Evolutionary conservation across 2,797 vertebrate genomes (phyloP).

Genomic region (Protosalanx chinensis): DNA sequence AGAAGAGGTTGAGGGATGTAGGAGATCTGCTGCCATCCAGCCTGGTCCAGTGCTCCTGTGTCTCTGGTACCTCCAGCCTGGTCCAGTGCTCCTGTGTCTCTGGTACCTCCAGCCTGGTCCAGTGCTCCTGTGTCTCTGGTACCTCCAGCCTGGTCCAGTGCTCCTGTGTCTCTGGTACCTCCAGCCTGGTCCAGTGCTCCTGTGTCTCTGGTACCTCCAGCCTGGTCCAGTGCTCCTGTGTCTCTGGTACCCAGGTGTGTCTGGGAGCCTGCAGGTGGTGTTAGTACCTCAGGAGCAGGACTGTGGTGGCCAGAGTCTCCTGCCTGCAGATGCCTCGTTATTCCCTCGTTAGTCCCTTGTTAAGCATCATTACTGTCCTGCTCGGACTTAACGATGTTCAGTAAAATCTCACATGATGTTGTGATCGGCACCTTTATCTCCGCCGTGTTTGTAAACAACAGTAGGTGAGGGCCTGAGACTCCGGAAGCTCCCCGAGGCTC

Average conservation of each 20-base stretch:
- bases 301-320: slow-evolving; percentile 3
- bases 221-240: slow-evolving; percentile 44
- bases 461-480: too few relatives aligned
- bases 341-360: not conserved
- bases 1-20: slow-evolving; percentile 65
- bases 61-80: slow-evolving; percentile 11
- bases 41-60: slow-evolving; percentile 45
- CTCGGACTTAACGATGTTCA: not conserved
- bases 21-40: slow-evolving; percentile 47
- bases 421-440: not conserved
- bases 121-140: slow-evolving; percentile 60
- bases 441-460: too few relatives aligned
- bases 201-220: slow-evolving; percentile 53
- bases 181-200: slow-evolving; percentile 36
- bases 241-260: slow-evolving; percentile 59
- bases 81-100: slow-evolving; percentile 51
- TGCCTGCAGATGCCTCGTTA: not conserved
- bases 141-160: slow-evolving; percentile 27
- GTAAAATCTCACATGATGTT: not conserved
- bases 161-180: slow-evolving; percentile 61
- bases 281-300: slow-evolving; percentile 19
- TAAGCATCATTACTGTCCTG: not conserved
- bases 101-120: slow-evolving; percentile 45
- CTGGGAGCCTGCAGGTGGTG: slow-evolving; percentile 58
- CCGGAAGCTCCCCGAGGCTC: too few relatives aligned